phyloP scores from a whole-genome alignment of 1,140 invertebrate genomes.

The Nasonia vitripennis region DNA sequence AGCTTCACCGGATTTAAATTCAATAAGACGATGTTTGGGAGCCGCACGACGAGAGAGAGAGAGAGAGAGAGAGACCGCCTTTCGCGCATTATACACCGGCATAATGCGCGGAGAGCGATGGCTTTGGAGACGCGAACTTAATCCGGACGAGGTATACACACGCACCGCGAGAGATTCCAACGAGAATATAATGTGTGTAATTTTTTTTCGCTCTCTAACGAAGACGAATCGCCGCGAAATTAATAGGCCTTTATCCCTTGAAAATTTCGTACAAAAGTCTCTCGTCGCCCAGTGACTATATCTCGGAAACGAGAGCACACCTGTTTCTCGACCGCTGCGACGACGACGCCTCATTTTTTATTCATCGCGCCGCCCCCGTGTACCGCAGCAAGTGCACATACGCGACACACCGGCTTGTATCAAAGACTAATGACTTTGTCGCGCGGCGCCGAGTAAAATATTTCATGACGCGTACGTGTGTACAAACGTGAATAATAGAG shows the following conservation, averaged over 20 bases:
- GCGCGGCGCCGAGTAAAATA: background rate
- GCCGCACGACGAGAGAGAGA: background rate
- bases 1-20: conserved; percentile 28
- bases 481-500: conserved; percentile 9
- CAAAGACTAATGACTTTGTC: conserved; percentile 33
- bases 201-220: too few species aligned
- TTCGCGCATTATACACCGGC: background rate
- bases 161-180: too few species aligned
- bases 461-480: background rate
- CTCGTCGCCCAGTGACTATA: background rate
- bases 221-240: too few species aligned
- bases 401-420: background rate
- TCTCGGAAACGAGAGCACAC: background rate
- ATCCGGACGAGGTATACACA: too few species aligned
- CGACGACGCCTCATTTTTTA: background rate
- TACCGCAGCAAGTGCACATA: background rate
- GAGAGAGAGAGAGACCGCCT: background rate
- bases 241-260: too few species aligned
- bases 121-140: background rate
- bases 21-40: conserved; percentile 20
- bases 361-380: background rate
- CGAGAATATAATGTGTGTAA: too few species aligned
- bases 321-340: background rate
- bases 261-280: background rate
- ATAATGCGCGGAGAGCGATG: background rate